phyloP scores from a whole-genome alignment of 2,113 vertebrate genomes.

The Willisornis vidua region DNA sequence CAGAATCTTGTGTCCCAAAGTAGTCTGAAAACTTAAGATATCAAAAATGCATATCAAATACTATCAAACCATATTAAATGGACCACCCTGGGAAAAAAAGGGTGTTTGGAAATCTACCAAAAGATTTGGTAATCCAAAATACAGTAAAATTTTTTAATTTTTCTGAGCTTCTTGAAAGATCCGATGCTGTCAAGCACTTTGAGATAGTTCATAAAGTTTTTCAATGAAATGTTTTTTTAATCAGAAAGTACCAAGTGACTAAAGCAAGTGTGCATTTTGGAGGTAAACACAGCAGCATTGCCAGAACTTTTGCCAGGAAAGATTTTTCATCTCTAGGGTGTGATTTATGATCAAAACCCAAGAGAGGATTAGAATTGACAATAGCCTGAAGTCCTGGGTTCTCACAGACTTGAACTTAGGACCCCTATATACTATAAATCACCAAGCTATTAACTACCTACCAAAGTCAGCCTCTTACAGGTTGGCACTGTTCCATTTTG shows the following conservation, averaged over 20 bases:
- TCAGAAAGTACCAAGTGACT: not conserved
- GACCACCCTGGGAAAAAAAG: not conserved
- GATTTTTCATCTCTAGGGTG: constrained; percentile 11
- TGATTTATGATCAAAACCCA: constrained; percentile 30
- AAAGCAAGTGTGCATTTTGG: not conserved
- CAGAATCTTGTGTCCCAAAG: not conserved
- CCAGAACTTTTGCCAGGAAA: constrained; percentile 28
- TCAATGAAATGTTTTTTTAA: not conserved
- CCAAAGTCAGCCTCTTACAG: not conserved
- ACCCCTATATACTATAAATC: not conserved
- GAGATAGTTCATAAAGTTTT: not conserved
- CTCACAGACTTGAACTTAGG: constrained; percentile 3
- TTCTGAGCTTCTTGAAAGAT: not conserved
- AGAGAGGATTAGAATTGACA: not conserved
- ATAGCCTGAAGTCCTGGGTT: constrained; percentile 6
- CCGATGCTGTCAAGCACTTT: not conserved
- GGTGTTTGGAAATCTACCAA: not conserved
- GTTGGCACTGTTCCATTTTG: not conserved
- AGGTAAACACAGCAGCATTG: not conserved
- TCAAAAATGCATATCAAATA: not conserved
- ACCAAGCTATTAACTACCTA: constrained; percentile 1
- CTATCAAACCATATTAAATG: not conserved
- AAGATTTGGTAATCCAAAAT: not conserved
- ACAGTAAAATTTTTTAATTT: not conserved
- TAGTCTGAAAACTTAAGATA: not conserved